Evolutionary conservation across 2,113 vertebrate genomes (phyloP).

Genomic region (Trematocara unimaculatum): DNA sequence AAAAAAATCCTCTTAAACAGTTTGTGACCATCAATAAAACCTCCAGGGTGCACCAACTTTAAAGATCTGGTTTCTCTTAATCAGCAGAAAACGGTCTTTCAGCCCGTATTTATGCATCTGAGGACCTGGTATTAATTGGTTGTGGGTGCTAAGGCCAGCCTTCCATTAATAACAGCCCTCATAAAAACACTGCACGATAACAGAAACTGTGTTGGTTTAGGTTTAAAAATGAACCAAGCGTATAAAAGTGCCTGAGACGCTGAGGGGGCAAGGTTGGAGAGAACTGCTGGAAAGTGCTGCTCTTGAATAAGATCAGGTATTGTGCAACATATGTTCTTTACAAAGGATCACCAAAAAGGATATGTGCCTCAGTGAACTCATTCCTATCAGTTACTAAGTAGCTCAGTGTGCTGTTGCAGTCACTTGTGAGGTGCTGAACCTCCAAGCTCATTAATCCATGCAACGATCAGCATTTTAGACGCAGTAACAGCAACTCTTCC

Average conservation of each 20-base stretch:
- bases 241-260: not conserved
- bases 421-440: not conserved
- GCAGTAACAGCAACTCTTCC: not conserved
- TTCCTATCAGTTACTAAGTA: not conserved
- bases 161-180: not conserved
- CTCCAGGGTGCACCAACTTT: not conserved
- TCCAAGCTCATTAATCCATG: not conserved
- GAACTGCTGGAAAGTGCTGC: not conserved
- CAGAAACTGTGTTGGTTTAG: not conserved
- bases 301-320: constrained; percentile 11
- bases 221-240: constrained; percentile 11
- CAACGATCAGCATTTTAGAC: not conserved
- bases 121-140: not conserved
- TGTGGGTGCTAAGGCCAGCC: not conserved
- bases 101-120: not conserved
- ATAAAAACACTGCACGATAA: not conserved
- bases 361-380: not conserved
- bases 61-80: not conserved
- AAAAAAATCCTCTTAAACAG: not conserved
- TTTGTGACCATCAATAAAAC: not conserved
- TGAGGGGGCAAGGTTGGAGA: not conserved
- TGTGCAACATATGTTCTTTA: constrained; percentile 7
- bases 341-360: not conserved
- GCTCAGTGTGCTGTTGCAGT: not conserved
- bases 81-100: not conserved